Base-by-base conservation (phyloP, 2,113 vertebrate genomes). In the Alouatta palliata region DNA sequence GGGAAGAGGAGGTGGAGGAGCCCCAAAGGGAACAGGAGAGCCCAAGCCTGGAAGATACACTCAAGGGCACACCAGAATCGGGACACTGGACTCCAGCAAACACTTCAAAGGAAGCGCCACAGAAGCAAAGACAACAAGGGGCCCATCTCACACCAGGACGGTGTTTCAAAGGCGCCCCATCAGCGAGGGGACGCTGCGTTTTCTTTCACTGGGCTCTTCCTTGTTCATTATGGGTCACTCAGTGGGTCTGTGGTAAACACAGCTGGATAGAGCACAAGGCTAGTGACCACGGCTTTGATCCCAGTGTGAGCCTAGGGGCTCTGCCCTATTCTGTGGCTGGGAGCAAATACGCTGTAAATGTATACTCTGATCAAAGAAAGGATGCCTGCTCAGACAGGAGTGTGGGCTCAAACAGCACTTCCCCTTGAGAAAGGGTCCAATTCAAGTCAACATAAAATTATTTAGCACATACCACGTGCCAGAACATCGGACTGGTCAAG, bases 11-110 rank as follows among this genome's bases (percentile, higher is more conserved):
- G 9, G 68, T 23, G 37, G 30, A 52, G 12, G 58, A 87, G 17
- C 7, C 14, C 71, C 19, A 17, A 35, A 49, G 66, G 23, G 12
- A 47, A 35, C 16, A 20, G 21, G n/a, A 47, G 45, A 43, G 40
- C 45, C 40, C 0, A 0, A 27, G 27, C 9, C 0, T 61, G 77
- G n/a, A 45, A 37, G 10, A 27, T 0, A 16, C 20, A 30, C 40
- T n/a, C 66, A 3, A 54, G 71, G 75, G 52, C 1, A 32, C 21
- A 8, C 23, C 30, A 43, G 54, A 47, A 8, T 0, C 40, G 23
- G 61, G 43, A 9, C 52, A 17, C 37, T 8, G n/a, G 73, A 75
- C 54, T 52, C 40, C 8, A 35, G 68, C 10, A 9, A 52, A 20
- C 35, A 83, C 56, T n/a, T 45, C 70, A 64, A 84, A 70, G 56